Base-by-base conservation (phyloP, 2,797 vertebrate genomes). In the Distichodus sexfasciatus region DNA sequence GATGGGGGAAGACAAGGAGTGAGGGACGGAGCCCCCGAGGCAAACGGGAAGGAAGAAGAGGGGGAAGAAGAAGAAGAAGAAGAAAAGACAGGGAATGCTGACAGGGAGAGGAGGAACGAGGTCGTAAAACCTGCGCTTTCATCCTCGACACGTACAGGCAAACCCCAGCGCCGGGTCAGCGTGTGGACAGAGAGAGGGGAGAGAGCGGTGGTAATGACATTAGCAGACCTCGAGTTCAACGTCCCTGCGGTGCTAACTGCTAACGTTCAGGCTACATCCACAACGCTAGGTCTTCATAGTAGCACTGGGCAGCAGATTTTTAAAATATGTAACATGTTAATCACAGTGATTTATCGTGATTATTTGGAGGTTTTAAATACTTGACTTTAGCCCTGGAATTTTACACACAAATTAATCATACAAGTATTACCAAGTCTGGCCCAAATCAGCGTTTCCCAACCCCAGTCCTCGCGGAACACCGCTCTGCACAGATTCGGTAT, bases 121-220 rank as follows among this genome's bases (percentile, higher is more conserved):
- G 51, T 59, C 58, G 53, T 65, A 75, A 71, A 75, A 26, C 40
- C 68, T 33, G 43, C 26, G 44, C 65, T 78, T 78, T 77, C 70
- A 72, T 77, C 74, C 58, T 28, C 19, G 31, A 69, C 79, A 69
- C 47, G 60, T 74, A 69, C 67, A 67, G 61, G 61, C 66, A 77
- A 59, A 75, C 53, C 59, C 58, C 47, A 51, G 58, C 15, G 28
- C 46, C 58, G 51, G 50, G n/a, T n/a, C n/a, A 58, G 50, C 53
- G 64, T 26, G 53, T 68, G 51, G 53, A 40, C 9, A 15, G 11
- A 17, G 17, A 14, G 28, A 65, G 19, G 62, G 57, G 33, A 15
- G n/a, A 47, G 15, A 61, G 24, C 26, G 12, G 17, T 36, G 48
- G 46, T 64, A 71, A 72, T 69, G 62, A 61, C 69, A 67, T 78